Conservation (phyloP, 2,797 vertebrate genomes). For the Melopsittacus undulatus region DNA sequence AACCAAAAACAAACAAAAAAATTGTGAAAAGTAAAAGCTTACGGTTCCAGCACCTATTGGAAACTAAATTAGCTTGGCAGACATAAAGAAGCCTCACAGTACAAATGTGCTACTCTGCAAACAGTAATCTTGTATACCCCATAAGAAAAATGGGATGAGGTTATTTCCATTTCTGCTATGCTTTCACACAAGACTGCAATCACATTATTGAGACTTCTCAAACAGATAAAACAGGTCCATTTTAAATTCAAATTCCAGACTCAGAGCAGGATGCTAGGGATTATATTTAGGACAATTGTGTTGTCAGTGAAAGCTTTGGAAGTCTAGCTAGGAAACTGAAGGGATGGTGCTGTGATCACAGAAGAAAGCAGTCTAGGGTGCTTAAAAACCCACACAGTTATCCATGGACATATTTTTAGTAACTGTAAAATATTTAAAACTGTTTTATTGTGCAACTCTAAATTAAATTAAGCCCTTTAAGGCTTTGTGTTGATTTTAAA, state of each 20-base stretch:
- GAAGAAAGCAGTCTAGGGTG: not conserved
- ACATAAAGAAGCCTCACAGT: not conserved
- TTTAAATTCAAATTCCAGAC: constrained; percentile 33
- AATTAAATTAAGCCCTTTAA: not conserved
- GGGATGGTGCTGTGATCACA: not conserved
- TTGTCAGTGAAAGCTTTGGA: not conserved
- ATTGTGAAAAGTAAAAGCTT: not conserved
- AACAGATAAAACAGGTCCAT: not conserved
- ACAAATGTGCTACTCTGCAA: not conserved
- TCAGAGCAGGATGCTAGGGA: not conserved
- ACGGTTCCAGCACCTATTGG: not conserved
- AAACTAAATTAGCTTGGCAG: not conserved
- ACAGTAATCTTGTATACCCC: not conserved
- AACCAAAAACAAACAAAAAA: not conserved
- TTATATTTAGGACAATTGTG: not conserved
- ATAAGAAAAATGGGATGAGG: not conserved
- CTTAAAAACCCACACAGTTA: not conserved
- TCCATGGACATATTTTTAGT: not conserved
- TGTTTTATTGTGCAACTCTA: not conserved
- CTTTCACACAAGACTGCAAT: not conserved
- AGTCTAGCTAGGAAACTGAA: not conserved
- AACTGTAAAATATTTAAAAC: not conserved
- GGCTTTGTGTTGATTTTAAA: not conserved
- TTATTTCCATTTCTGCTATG: not conserved
- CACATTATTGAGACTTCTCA: not conserved